Base-by-base conservation (phyloP, 2,113 vertebrate genomes). In the Microtus pennsylvanicus region DNA sequence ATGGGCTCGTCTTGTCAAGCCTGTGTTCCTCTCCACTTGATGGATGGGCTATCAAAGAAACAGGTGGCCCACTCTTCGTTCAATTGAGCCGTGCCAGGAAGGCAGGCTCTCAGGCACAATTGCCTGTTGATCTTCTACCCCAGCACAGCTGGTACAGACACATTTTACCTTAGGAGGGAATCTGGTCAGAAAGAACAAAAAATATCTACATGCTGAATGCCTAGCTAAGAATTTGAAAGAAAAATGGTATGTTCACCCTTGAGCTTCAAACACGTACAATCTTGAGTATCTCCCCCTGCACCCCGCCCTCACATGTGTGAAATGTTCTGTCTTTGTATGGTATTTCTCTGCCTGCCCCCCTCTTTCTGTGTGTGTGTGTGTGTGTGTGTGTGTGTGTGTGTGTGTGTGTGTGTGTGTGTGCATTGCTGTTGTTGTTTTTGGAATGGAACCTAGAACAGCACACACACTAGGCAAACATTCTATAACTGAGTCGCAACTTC, bases 261-360 rank as follows among this genome's bases (percentile, higher is more conserved):
- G n/a, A 97, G 69, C 61, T 81, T 86, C 69, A 67, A 95, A 93
- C 9, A 91, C 50, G n/a, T 83, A 76, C 45, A 90, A 72, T 86
- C n/a, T 89, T 92, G 55, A 61, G n/a, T 82, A 61, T 61, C 55
- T 26, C n/a, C 33, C n/a, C 24, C 80, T 28, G 4, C 55, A 42
- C 38, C 11, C 12, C 7, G 28, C n/a, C n/a, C 22, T 38, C 55
- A 85, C 30, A 28, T 45, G 78, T 74, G 35, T 19, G 22, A 63
- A 24, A 42, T 42, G 81, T 17, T 28, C 55, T 42, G n/a, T 55
- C 13, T 61, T 11, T 58, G 33, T n/a, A 21, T 82, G 35, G 28
- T 65, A 30, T 65, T 11, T 85, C 81, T 55, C 58, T 65, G 3
- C 42, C 2, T 33, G 13, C 5, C n/a, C 33, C n/a, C n/a, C n/a